Conservation (phyloP, 2,888 invertebrate species). For the Rhogogaster chlorosoma region DNA sequence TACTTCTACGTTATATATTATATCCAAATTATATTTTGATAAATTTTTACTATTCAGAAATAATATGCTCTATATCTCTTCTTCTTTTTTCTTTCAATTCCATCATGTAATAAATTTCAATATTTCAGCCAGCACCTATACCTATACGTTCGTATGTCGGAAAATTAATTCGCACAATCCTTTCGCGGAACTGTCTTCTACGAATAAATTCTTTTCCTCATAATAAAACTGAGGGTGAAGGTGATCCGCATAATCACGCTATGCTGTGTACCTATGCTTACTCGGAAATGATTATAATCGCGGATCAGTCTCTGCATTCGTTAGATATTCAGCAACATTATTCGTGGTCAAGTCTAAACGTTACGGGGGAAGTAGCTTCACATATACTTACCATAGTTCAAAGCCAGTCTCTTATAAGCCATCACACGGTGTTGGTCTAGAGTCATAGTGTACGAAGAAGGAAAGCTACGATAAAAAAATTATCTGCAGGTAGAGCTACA, state of each 20-base stretch:
- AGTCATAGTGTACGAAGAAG: background rate
- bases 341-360: background rate
- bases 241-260: background rate
- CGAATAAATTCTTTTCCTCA: constrained; percentile 18
- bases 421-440: constrained; percentile 25
- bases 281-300: constrained; percentile 12
- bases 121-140: background rate
- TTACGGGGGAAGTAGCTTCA: background rate
- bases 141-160: background rate
- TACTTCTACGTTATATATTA: constrained; percentile 1
- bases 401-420: constrained; percentile 7
- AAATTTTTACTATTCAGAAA: constrained; percentile 4
- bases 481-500: background rate
- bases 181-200: background rate
- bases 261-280: background rate
- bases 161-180: background rate
- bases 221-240: background rate
- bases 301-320: background rate
- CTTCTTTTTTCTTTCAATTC: background rate
- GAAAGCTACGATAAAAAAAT: background rate
- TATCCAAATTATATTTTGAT: constrained; percentile 6
- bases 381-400: background rate
- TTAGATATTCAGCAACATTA: constrained; percentile 12
- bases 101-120: background rate
- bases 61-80: background rate